These are phyloP conservation scores for Cirrhinus mrigala DNA, from an alignment of 2,797 vertebrate species.

Conservation along the genomic window DNA sequence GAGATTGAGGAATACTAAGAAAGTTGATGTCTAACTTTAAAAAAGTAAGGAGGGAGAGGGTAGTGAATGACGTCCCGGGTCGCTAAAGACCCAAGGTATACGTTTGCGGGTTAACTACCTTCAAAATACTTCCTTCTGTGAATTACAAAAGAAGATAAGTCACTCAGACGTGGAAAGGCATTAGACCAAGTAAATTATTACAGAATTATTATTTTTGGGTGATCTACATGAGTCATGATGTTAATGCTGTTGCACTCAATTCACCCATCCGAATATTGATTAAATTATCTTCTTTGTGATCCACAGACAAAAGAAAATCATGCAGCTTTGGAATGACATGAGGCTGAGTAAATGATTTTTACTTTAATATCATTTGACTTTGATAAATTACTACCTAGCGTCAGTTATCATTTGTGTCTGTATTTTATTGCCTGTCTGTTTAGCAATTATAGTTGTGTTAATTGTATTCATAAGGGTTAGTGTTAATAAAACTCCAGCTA, in stretches of 20 bases:
- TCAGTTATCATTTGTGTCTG: slow-evolving; percentile 1
- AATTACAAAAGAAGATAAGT: not conserved
- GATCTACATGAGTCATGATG: not conserved
- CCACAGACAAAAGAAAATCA: not conserved
- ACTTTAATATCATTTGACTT: slow-evolving; percentile 12
- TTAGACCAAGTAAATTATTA: not conserved
- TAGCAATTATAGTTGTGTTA: not conserved
- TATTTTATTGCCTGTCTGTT: not conserved
- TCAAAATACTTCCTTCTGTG: not conserved
- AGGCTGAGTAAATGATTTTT: not conserved
- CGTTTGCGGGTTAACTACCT: too few species aligned
- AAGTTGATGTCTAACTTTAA: too few species aligned
- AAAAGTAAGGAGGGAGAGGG: too few species aligned
- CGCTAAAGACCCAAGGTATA: too few species aligned
- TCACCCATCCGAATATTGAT: not conserved
- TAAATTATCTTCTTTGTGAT: not conserved
- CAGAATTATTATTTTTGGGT: not conserved
- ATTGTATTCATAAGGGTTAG: not conserved
- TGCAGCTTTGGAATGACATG: not conserved
- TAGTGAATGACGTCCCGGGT: too few species aligned
- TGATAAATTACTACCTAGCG: not conserved
- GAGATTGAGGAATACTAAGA: too few species aligned
- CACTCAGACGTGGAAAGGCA: not conserved
- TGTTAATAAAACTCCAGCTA: not conserved
- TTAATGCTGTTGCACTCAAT: not conserved